These are phyloP conservation scores for Mus minutoides DNA, from an alignment of 2,797 vertebrate species.

Conservation along the genomic window DNA sequence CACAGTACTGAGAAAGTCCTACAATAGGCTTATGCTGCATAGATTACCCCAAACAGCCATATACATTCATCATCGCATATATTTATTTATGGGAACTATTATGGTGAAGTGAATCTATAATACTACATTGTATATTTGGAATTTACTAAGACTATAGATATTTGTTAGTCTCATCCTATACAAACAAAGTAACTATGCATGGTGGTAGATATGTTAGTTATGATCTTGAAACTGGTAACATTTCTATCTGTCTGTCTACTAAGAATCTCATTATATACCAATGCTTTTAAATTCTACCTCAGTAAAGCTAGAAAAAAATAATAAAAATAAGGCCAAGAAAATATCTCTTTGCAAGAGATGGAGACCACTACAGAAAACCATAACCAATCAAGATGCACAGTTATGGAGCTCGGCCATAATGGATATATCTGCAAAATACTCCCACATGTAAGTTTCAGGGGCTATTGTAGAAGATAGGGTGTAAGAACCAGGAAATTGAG, in stretches of 20 bases:
- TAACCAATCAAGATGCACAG: not conserved
- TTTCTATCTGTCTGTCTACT: not conserved
- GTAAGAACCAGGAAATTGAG: not conserved
- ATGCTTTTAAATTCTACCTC: not conserved
- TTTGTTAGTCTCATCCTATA: not conserved
- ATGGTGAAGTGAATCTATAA: not conserved
- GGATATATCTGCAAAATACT: not conserved
- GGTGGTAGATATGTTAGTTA: not conserved
- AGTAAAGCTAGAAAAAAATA: not conserved
- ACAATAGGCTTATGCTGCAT: not conserved
- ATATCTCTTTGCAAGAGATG: not conserved
- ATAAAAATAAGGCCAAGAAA: not conserved
- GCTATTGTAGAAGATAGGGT: not conserved
- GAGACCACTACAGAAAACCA: not conserved
- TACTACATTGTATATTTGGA: not conserved
- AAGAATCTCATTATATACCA: not conserved
- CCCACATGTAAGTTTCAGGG: not conserved
- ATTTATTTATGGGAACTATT: conserved; percentile 6
- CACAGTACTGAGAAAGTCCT: not conserved
- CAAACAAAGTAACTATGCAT: not conserved
- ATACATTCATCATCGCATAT: not conserved
- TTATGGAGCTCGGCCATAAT: not conserved
- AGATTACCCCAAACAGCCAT: not conserved
- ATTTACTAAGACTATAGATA: not conserved
- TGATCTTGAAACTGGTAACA: not conserved